A percentile compares a stretch with the other conserved stretches of the same genome.
These are phyloP conservation scores for Silurus asotus DNA, from an alignment of 2,113 vertebrate species.

Conservation along the genomic window DNA sequence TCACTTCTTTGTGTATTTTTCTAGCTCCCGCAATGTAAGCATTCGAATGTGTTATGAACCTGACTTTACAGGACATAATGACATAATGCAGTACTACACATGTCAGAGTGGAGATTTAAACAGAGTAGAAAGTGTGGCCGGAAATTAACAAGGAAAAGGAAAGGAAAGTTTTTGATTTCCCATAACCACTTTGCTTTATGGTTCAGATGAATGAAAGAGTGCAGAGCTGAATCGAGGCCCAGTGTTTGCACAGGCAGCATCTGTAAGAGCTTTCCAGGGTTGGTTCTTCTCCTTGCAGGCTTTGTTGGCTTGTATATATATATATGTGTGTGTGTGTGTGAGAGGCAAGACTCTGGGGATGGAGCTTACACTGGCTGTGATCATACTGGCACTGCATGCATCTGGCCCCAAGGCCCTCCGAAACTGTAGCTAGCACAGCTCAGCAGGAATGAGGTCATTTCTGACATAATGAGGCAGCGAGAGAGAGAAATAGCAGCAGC, in stretches of 20 bases:
- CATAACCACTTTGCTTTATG: conserved; percentile 46
- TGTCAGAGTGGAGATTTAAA: conserved; percentile 22
- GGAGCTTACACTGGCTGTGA: conserved; percentile 44
- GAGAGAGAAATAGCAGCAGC: conserved; percentile 21
- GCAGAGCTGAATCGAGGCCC: conserved; percentile 30
- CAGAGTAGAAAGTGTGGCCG: conserved; percentile 37
- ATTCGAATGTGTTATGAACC: conserved; percentile 55
- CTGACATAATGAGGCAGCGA: conserved; percentile 49
- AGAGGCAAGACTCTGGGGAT: conserved; percentile 42
- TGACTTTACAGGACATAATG: conserved; percentile 52
- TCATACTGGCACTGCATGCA: conserved; percentile 56
- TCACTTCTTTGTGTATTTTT: conserved; percentile 50
- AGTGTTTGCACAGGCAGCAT: conserved; percentile 46
- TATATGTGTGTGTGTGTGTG: conserved; percentile 25
- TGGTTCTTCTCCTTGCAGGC: conserved; percentile 35
- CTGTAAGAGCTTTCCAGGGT: conserved; percentile 45
- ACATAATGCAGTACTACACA: conserved; percentile 48
- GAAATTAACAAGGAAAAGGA: conserved; percentile 40
- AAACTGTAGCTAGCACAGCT: conserved; percentile 57
- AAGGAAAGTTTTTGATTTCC: conserved; percentile 40
- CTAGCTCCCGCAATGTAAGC: conserved; percentile 56
- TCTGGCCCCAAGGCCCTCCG: conserved; percentile 58
- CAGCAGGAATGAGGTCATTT: conserved; percentile 65
- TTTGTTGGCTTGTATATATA: not conserved
- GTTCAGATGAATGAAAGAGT: conserved; percentile 47